These are phyloP conservation scores for Ambastaia sidthimunki DNA, from an alignment of 2,797 vertebrate species.

Conservation along the genomic window DNA sequence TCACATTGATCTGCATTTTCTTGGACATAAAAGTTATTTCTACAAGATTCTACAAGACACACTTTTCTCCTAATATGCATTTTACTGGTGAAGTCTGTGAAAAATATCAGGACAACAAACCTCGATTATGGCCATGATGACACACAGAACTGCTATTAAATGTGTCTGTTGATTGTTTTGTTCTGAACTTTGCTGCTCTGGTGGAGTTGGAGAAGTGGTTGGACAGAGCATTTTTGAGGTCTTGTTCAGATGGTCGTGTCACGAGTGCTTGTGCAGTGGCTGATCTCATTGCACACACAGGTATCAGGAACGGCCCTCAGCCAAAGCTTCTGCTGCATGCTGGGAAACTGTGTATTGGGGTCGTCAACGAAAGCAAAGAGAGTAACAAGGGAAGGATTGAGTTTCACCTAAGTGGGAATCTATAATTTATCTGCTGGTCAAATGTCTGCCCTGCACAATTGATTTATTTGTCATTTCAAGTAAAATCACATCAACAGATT, in stretches of 20 bases:
- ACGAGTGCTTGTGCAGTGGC: slow-evolving; percentile 40
- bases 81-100: slow-evolving; percentile 16
- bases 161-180: slow-evolving; percentile 48
- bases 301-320: slow-evolving; percentile 59
- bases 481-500: slow-evolving; percentile 44
- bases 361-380: slow-evolving; percentile 57
- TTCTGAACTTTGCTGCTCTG: slow-evolving; percentile 49
- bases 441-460: slow-evolving; percentile 42
- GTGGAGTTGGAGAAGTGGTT: slow-evolving; percentile 32
- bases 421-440: slow-evolving; percentile 61
- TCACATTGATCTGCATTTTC: slow-evolving; percentile 62
- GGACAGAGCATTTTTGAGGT: slow-evolving; percentile 49
- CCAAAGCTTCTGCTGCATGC: slow-evolving; percentile 69
- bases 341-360: slow-evolving; percentile 57
- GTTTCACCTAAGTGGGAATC: slow-evolving; percentile 63
- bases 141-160: slow-evolving; percentile 47
- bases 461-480: slow-evolving; percentile 46
- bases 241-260: slow-evolving; percentile 18
- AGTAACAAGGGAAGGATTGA: slow-evolving; percentile 58
- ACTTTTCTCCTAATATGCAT: neutral
- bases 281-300: slow-evolving; percentile 61
- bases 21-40: slow-evolving; percentile 55
- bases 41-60: slow-evolving; percentile 21
- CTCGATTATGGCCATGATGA: slow-evolving; percentile 59
- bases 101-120: slow-evolving; percentile 55